Percentiles rank a stretch among this genome's conserved stretches.
Conservation (phyloP, 1,140 invertebrate species). For the Eupeodes corollae region DNA sequence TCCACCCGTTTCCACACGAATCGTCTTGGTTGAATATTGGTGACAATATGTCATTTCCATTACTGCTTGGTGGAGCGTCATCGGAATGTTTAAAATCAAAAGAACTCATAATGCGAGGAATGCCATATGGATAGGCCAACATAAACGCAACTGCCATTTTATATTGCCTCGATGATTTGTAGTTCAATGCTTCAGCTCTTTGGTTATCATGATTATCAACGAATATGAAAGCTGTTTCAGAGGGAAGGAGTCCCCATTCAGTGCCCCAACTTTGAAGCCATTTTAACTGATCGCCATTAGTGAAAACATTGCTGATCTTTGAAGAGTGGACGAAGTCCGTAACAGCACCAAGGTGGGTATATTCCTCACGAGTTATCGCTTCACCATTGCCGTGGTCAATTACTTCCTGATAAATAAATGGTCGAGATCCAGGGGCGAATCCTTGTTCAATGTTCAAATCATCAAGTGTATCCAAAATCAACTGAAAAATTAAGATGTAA, state of each 20-base stretch:
- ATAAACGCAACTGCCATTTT: slow-evolving; percentile 72
- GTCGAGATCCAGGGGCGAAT: slow-evolving; percentile 43
- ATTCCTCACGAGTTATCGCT: slow-evolving; percentile 42
- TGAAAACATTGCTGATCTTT: slow-evolving; percentile 47
- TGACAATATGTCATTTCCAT: slow-evolving; percentile 33
- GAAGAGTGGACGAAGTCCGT: slow-evolving; percentile 62
- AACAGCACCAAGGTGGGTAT: slow-evolving; percentile 52
- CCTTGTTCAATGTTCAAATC: slow-evolving; percentile 49
- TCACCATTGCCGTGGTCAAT: slow-evolving; percentile 56
- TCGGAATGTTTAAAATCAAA: slow-evolving; percentile 42
- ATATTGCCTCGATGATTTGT: slow-evolving; percentile 49
- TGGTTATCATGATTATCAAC: slow-evolving; percentile 62
- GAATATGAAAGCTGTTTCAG: slow-evolving; percentile 41
- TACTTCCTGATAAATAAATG: slow-evolving; percentile 73
- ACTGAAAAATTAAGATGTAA: slow-evolving; percentile 1
- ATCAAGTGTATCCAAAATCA: slow-evolving; percentile 36
- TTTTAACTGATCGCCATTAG: slow-evolving; percentile 41
- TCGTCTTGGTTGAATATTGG: slow-evolving; percentile 43
- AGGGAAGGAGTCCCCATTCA: slow-evolving; percentile 39
- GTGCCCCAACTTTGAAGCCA: slow-evolving; percentile 46
- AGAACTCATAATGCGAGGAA: slow-evolving; percentile 65
- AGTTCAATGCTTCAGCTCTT: slow-evolving; percentile 45
- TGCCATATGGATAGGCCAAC: slow-evolving; percentile 66
- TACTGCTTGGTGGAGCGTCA: slow-evolving; percentile 40
- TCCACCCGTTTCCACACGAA: slow-evolving; percentile 55